Evolutionary conservation across 1,140 invertebrate species (phyloP).

Genomic region (Cydia amplana): DNA sequence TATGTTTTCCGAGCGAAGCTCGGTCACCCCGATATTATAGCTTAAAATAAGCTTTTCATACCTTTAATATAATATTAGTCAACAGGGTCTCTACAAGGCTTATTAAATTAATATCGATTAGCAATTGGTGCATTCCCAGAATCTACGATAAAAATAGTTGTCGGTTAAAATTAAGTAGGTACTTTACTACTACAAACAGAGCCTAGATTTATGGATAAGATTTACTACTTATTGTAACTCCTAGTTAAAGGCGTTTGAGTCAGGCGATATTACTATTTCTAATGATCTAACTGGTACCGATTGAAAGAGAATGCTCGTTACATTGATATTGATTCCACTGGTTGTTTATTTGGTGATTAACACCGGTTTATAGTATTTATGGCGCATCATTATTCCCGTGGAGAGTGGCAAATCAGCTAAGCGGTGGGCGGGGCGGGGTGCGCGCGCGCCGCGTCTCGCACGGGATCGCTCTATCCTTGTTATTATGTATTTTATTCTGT

Average conservation of each 20-base stretch:
- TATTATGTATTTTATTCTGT: conserved; percentile 66
- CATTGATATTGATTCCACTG: neutral
- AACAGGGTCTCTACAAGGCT: too few relatives aligned
- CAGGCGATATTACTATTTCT: neutral
- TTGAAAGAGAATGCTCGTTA: neutral
- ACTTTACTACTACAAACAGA: too few relatives aligned
- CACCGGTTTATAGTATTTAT: conserved; percentile 39
- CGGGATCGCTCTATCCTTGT: conserved; percentile 64
- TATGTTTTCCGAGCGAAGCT: too few relatives aligned
- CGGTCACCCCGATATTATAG: too few relatives aligned
- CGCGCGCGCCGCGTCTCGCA: conserved; percentile 46
- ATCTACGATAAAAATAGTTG: too few relatives aligned
- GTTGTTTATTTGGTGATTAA: conserved; percentile 27
- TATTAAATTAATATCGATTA: too few relatives aligned
- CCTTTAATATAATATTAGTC: too few relatives aligned
- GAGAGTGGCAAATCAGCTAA: conserved; percentile 48
- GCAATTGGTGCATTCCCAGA: too few relatives aligned
- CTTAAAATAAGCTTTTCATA: too few relatives aligned
- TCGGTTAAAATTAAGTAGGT: too few relatives aligned
- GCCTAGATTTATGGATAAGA: too few relatives aligned
- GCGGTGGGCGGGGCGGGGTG: conserved; percentile 69
- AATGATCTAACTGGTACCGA: neutral
- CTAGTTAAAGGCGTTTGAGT: neutral
- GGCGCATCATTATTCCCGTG: conserved; percentile 40
- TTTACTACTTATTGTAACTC: neutral